Percentiles rank a stretch among this genome's conserved stretches.
These are phyloP conservation scores for Cantharis nigra DNA, from an alignment of 2,888 invertebrate genomes.

Conservation along the genomic window DNA sequence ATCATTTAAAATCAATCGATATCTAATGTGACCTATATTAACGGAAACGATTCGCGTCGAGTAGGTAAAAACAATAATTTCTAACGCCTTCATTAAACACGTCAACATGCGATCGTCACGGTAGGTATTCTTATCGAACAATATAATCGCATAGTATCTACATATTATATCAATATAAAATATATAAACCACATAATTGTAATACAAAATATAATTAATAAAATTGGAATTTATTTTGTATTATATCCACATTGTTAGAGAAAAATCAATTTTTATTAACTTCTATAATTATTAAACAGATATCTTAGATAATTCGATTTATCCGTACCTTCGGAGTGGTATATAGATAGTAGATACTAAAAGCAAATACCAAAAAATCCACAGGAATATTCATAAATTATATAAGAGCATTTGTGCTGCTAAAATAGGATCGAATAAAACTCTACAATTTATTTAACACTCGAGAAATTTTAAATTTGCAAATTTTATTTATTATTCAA, in stretches of 20 bases:
- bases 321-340: background rate
- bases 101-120: background rate
- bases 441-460: background rate
- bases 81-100: background rate
- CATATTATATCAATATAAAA: background rate
- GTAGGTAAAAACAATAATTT: background rate
- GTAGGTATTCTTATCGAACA: background rate
- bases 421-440: background rate
- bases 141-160: background rate
- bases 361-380: background rate
- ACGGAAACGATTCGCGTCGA: background rate
- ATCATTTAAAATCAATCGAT: background rate
- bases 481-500: background rate
- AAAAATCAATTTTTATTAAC: background rate
- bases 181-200: background rate
- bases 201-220: background rate
- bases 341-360: background rate
- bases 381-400: background rate
- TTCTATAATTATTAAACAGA: background rate
- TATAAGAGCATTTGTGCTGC: background rate
- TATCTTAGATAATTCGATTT: background rate
- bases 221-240: background rate
- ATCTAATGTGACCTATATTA: background rate
- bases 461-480: background rate
- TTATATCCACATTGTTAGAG: background rate